A percentile compares a stretch with the other conserved stretches of the same genome.
phyloP scores from a whole-genome alignment of 2,888 invertebrate genomes.

The Atethmia centrago region DNA sequence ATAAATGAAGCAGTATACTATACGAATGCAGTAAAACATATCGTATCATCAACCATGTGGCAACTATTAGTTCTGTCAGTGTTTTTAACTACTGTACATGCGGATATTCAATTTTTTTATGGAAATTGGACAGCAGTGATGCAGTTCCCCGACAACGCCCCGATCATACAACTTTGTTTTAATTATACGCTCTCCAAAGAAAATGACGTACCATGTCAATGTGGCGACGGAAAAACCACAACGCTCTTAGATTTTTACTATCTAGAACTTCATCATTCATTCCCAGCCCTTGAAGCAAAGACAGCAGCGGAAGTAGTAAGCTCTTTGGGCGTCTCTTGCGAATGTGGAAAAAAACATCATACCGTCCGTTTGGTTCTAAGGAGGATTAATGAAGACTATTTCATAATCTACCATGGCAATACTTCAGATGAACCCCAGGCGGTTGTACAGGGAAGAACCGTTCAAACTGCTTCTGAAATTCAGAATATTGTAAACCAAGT shows the following conservation, averaged over 20 bases:
- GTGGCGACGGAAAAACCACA: constrained; percentile 6
- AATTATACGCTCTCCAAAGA: background rate
- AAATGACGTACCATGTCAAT: background rate
- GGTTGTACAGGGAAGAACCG: constrained; percentile 6
- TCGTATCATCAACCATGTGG: constrained; percentile 2
- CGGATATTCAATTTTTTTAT: background rate
- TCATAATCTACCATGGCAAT: background rate
- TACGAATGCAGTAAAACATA: background rate
- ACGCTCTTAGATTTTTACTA: constrained; percentile 1
- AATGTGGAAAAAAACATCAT: background rate
- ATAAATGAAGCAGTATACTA: constrained; percentile 1
- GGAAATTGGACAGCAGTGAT: constrained; percentile 7
- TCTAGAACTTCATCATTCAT: background rate
- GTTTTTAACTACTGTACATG: background rate
- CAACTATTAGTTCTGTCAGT: constrained; percentile 10
- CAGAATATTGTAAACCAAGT: constrained; percentile 2
- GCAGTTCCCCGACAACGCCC: background rate
- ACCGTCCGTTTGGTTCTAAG: background rate
- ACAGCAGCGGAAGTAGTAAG: background rate
- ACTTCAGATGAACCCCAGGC: background rate
- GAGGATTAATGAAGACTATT: constrained; percentile 21
- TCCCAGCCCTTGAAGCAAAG: background rate
- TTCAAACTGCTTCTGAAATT: constrained; percentile 18
- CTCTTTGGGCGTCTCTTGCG: constrained; percentile 3
- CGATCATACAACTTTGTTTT: background rate